Evolutionary conservation across 1,140 invertebrate species (phyloP), one percentile per base, ranked within the genome.

Genomic region (Hydropsyche tenuis): DNA sequence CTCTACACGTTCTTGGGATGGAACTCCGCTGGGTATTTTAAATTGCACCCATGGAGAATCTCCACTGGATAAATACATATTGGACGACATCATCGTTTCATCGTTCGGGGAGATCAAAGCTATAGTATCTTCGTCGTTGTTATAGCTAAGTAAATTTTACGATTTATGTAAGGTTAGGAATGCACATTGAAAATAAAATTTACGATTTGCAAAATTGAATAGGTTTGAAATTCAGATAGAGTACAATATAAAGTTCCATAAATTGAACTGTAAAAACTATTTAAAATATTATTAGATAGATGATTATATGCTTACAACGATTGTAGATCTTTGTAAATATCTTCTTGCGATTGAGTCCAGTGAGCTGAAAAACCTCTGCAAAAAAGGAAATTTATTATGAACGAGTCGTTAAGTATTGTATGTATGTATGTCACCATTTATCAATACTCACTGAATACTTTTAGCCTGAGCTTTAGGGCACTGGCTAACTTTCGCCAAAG

Each of bases 401-500:
- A 37, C 30, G 30, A 4, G 30, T 4, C n/a, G n/a, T n/a, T n/a
- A 37, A 37, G 9, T 37, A 37, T 37, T 4, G 3, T 9, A 37
- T 4, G 30, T 4, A 9, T 37, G 30, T 4, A 37, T 37, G 9
- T 12, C 14, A 62, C 56, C 5, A 23, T 14, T 62, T 68, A 23
- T 22, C 6, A 37, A 64, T 37, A 90, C 92, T 92, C 84, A 94
- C 93, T 84, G 84, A 78, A 95, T 89, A 78, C 89, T 88, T 80
- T 85, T 88, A 78, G 83, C 85, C 77, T 86, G 81, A 27, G 85
- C 90, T 82, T 92, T 90, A 0, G 89, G 86, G 79, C 90, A 93
- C 79, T 93, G 92, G 25, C 95, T 97, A 43, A 97, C 84, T 79
- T 91, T 93, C 12, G 95, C 95, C 12, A 97, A 84, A 0, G 94